Percentiles rank a stretch among this genome's conserved stretches.
These are phyloP conservation scores for Sceloporus tristichus DNA, from an alignment of 2,113 vertebrate genomes.

Conservation along the genomic window DNA sequence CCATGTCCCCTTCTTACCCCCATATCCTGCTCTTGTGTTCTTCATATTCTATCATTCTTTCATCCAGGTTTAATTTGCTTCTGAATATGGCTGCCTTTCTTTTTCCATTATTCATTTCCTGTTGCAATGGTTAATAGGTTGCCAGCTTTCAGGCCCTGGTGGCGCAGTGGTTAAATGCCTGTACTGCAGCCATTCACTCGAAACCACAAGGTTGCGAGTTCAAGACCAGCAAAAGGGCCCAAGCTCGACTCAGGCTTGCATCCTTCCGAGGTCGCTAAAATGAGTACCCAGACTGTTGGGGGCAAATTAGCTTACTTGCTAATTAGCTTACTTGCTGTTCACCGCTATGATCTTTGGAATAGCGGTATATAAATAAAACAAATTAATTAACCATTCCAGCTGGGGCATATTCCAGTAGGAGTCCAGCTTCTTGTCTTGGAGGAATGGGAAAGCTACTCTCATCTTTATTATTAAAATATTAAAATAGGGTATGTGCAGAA, in stretches of 20 bases:
- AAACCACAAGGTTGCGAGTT: too few species aligned
- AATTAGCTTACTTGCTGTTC: too few species aligned
- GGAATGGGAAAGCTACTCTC: neutral
- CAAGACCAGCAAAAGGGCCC: too few species aligned
- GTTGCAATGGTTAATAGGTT: slow-evolving; percentile 12
- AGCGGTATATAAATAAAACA: too few species aligned
- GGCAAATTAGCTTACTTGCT: too few species aligned
- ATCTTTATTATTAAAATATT: neutral
- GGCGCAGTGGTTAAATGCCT: too few species aligned
- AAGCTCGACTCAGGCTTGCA: too few species aligned
- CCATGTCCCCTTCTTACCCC: slow-evolving; percentile 17
- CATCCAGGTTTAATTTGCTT: slow-evolving; percentile 34
- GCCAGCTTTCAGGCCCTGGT: neutral
- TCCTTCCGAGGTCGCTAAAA: too few species aligned
- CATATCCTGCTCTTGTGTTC: slow-evolving; percentile 33
- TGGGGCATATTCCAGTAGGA: neutral
- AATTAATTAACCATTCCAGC: neutral
- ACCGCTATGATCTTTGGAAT: too few species aligned
- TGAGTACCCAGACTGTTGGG: too few species aligned
- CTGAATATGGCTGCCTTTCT: slow-evolving; percentile 15
- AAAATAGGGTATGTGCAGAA: neutral
- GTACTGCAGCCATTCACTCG: too few species aligned
- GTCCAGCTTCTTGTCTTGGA: neutral
- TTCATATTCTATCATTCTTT: slow-evolving; percentile 4
- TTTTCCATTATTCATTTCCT: slow-evolving; percentile 34